A percentile compares a stretch with the other conserved stretches of the same genome.
phyloP scores from a whole-genome alignment of 1,140 invertebrate genomes.

The Drosophila aff. region DNA sequence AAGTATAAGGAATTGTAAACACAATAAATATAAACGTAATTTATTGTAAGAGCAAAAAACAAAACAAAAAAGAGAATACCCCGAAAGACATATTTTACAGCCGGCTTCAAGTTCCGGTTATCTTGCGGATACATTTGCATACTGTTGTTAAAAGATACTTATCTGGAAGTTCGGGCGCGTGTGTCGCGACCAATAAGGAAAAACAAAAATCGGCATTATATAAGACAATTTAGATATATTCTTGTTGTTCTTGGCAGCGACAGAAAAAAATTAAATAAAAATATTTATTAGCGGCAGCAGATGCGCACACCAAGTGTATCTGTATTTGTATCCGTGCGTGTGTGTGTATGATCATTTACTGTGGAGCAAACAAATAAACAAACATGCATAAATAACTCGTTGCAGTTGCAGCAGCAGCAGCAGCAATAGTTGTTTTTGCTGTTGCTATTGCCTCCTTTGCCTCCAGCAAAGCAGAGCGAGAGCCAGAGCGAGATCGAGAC shows the following conservation, averaged over 20 bases:
- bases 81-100: slow-evolving; percentile 23
- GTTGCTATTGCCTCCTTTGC: too few relatives aligned
- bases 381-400: slow-evolving; percentile 84
- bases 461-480: slow-evolving; percentile 50
- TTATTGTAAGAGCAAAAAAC: not conserved
- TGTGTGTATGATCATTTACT: slow-evolving; percentile 79
- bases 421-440: too few relatives aligned
- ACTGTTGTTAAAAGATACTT: slow-evolving; percentile 30
- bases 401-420: slow-evolving; percentile 64
- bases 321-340: slow-evolving; percentile 9
- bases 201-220: slow-evolving; percentile 42
- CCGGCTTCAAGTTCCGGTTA: slow-evolving; percentile 30
- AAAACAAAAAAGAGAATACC: not conserved
- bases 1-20: not conserved
- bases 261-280: slow-evolving; percentile 19
- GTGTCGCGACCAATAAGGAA: slow-evolving; percentile 41
- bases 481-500: slow-evolving; percentile 27
- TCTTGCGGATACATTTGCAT: slow-evolving; percentile 36
- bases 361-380: slow-evolving; percentile 81
- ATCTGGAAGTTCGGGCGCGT: slow-evolving; percentile 28
- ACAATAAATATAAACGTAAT: not conserved
- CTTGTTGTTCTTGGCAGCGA: slow-evolving; percentile 49
- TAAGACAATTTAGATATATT: slow-evolving; percentile 45
- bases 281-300: slow-evolving; percentile 65
- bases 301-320: slow-evolving; percentile 35